Evolutionary conservation across 2,113 vertebrate genomes (phyloP), one percentile per base, ranked within the genome.

Genomic region (Coreoperca whiteheadi): DNA sequence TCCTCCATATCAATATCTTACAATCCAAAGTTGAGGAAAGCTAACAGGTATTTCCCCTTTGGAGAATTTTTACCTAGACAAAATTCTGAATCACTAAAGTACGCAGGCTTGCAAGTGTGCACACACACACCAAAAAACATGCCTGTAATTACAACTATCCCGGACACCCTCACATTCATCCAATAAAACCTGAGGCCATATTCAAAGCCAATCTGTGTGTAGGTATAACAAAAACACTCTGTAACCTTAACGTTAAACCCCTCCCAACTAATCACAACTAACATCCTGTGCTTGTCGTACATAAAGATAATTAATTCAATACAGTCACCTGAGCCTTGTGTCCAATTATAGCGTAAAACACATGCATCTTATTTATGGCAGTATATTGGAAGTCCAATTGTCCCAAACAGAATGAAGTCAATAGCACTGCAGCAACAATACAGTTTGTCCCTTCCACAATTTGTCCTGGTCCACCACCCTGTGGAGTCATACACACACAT

Each of bases 21-120:
- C 20, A 60, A 72, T 23, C 46, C 11, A 63, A 66, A 69, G 18
- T 32, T 70, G 32, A 81, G 18, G 50, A 50, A 65, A 69, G 63
- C 15, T 18, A 37, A 68, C 1, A 48, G 7, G 28, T 48, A 21
- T 64, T 54, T 32, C 7, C 28, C 1, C 23, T 46, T 1, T 67
- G 30, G 18, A n/a, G 48, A 30, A 61, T 84, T 59, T 15, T 41
- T 32, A 43, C 30, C 30, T 4, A 34, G 39, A 73, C 28, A 60
- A 20, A 39, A 74, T 28, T 80, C 16, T 28, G 32, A 61, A 23
- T 79, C 20, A 34, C 8, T 69, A 30, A 57, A 63, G 21, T 74
- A 59, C 23, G 28, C 14, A 50, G 10, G 14, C 8, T 48, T 77
- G 37, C 39, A 51, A 37, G 9, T 9, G 6, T 2, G 10, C 48